A percentile compares a stretch with the other conserved stretches of the same genome.
These are phyloP conservation scores for Sebastes nivosus DNA, from an alignment of 2,797 vertebrate genomes.

Conservation along the genomic window DNA sequence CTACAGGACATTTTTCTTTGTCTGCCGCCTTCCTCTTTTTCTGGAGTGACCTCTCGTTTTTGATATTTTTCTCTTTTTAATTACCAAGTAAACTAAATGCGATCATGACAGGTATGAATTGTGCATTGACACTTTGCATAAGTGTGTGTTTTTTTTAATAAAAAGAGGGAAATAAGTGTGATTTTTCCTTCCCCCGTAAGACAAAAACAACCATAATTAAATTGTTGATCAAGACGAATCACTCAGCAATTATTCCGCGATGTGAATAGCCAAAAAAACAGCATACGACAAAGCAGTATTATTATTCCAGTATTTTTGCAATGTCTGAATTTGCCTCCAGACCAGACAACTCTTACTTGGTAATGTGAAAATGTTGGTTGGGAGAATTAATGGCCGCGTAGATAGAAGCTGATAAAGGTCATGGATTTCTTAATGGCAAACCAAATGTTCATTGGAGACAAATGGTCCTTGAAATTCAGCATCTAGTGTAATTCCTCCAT, in stretches of 20 bases:
- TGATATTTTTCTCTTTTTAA: background rate
- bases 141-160: slow-evolving; percentile 25
- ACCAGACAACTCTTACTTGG: background rate
- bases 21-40: background rate
- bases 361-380: slow-evolving; percentile 15
- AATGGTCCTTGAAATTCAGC: slow-evolving; percentile 7
- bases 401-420: slow-evolving; percentile 31
- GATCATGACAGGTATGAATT: background rate
- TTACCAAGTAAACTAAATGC: background rate
- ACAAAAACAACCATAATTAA: slow-evolving; percentile 24
- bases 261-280: background rate
- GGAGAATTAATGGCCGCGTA: slow-evolving; percentile 19
- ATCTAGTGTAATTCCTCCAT: background rate
- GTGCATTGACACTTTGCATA: background rate
- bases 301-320: slow-evolving; percentile 4
- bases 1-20: slow-evolving; percentile 1
- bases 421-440: slow-evolving; percentile 22
- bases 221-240: slow-evolving; percentile 44
- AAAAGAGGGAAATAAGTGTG: background rate
- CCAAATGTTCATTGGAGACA: background rate
- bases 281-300: background rate
- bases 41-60: slow-evolving; percentile 6
- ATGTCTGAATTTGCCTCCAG: slow-evolving; percentile 4
- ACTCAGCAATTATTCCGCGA: slow-evolving; percentile 1
- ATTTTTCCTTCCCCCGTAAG: background rate